These are phyloP conservation scores for Hirtodrosophila alboralis DNA, from an alignment of 2,888 invertebrate genomes.

Conservation along the genomic window DNA sequence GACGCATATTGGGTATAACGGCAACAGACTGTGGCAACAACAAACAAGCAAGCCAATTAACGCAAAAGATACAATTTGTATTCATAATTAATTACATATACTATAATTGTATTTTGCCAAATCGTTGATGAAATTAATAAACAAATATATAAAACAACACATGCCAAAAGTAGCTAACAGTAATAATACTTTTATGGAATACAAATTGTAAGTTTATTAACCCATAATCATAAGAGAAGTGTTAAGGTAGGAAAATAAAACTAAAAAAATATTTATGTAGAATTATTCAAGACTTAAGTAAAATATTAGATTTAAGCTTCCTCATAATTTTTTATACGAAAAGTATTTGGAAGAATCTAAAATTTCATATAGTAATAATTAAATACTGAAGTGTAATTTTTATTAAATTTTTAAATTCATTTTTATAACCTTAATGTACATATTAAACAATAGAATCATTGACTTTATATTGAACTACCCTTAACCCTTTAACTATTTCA, in stretches of 20 bases:
- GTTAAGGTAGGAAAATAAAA: too few species aligned
- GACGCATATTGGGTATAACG: conserved; percentile 26
- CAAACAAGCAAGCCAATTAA: conserved; percentile 74
- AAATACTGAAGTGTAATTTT: too few species aligned
- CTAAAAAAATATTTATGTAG: too few species aligned
- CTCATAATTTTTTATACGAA: too few species aligned
- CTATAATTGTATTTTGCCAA: conserved; percentile 26
- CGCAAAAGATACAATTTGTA: conserved; percentile 70
- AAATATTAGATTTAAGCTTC: too few species aligned
- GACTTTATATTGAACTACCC: conserved; percentile 19
- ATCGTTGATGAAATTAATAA: conserved; percentile 18
- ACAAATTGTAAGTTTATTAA: too few species aligned
- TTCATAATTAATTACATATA: conserved; percentile 56
- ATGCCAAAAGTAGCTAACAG: not conserved
- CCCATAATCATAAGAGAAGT: too few species aligned
- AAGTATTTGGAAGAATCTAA: too few species aligned
- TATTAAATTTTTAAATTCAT: too few species aligned
- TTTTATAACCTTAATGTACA: too few species aligned
- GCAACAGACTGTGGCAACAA: conserved; percentile 43
- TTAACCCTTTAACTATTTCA: conserved; percentile 22
- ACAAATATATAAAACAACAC: not conserved
- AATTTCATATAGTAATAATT: too few species aligned
- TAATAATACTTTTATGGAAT: not conserved
- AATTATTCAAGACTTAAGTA: too few species aligned
- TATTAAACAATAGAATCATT: not conserved